Conservation (phyloP, 2,113 vertebrate genomes). For the Micronycteris hirsuta region DNA sequence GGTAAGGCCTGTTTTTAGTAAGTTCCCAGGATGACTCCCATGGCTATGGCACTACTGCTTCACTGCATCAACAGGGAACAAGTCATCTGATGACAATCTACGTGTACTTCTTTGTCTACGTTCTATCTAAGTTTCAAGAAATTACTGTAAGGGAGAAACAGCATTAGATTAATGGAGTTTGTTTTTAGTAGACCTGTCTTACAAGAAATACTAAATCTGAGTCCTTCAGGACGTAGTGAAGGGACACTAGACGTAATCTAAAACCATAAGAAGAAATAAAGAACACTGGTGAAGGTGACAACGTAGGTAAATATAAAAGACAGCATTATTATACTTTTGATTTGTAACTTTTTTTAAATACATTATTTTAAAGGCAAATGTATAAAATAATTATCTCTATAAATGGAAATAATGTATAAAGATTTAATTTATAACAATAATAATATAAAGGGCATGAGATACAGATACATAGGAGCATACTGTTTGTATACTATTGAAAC, state of each 20-base stretch:
- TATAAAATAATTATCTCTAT: background rate
- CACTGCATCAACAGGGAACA: background rate
- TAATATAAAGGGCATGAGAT: background rate
- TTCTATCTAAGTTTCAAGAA: background rate
- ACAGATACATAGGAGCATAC: background rate
- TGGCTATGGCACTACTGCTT: background rate
- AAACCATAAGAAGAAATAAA: background rate
- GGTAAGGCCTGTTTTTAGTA: background rate
- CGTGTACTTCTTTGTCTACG: background rate
- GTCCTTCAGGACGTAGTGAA: background rate
- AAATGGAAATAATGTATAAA: background rate
- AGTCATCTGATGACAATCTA: background rate
- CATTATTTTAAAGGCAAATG: background rate
- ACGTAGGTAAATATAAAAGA: background rate
- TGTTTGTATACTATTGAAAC: background rate
- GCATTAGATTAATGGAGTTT: background rate
- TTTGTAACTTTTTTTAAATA: background rate
- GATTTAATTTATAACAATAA: background rate
- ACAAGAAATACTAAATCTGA: background rate
- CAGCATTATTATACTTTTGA: background rate
- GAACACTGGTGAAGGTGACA: background rate
- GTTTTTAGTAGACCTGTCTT: background rate
- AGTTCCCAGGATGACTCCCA: background rate
- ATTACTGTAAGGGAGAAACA: background rate
- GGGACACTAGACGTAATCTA: background rate